Conservation (phyloP, 1,140 invertebrate genomes). For the Anoplolepis gracilipes region DNA sequence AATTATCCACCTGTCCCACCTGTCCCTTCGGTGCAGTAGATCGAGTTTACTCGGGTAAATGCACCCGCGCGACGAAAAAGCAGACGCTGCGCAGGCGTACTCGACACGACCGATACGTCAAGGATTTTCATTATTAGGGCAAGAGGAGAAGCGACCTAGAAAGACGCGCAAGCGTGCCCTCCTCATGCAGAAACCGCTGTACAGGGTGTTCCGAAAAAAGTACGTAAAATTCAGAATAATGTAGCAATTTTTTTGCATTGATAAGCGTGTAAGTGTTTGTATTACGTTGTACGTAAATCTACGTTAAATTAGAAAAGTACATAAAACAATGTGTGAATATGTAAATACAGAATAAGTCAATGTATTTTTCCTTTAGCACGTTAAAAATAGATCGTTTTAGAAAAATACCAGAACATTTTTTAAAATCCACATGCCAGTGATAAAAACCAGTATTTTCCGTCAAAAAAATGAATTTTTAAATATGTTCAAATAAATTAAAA, state of each 20-base stretch:
- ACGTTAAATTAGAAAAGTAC: too few relatives aligned
- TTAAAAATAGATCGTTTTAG: too few relatives aligned
- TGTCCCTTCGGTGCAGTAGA: background rate
- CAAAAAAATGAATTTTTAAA: too few relatives aligned
- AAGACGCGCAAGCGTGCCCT: background rate
- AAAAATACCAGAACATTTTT: too few relatives aligned
- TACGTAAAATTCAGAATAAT: too few relatives aligned
- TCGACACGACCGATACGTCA: background rate
- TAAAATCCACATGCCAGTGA: too few relatives aligned
- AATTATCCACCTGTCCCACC: constrained; percentile 16
- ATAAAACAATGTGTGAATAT: too few relatives aligned
- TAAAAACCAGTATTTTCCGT: too few relatives aligned
- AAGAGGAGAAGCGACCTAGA: constrained; percentile 1
- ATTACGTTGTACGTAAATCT: too few relatives aligned
- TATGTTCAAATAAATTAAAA: too few relatives aligned
- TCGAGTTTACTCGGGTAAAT: constrained; percentile 22
- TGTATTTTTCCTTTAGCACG: background rate
- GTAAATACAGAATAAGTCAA: background rate
- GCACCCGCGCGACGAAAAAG: constrained; percentile 12
- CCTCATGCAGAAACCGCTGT: background rate
- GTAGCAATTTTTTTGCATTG: too few relatives aligned
- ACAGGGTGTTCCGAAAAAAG: background rate
- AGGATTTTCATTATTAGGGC: constrained; percentile 28
- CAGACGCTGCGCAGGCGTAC: constrained; percentile 3
- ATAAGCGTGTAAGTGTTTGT: too few relatives aligned